Base-by-base conservation (phyloP, 1,140 invertebrate genomes). In the Metopolophium dirhodum region DNA sequence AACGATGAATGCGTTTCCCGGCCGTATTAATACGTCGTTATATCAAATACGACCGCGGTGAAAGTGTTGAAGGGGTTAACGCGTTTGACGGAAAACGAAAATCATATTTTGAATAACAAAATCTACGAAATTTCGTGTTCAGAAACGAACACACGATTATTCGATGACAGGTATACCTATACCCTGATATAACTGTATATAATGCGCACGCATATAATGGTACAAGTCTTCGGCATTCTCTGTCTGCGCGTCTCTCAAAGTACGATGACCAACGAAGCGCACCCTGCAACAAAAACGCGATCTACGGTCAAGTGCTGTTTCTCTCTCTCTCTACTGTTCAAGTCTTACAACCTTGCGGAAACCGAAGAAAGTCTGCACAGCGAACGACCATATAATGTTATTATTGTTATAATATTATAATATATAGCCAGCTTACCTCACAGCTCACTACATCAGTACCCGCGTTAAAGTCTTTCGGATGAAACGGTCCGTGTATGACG, bases 11-110 rank as follows among this genome's bases (percentile, higher is more conserved):
- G 45, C 45, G 35, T 61, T 90, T 88, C 49, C 47, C 47, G 3
- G 49, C 37, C 18, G 37, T 90, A 90, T 61, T 91, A 91, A 91
- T 77, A 61, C 61, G 61, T 91, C 90, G 61, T 91, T 91, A 68
- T 35, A 88, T 47, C 47, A 49, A 35, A 51, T 49, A 88, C n/a
- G 20, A 51, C 45, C 1, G 41, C 9, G 54, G 89, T 90, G 89
- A 90, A 90, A 90, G 89, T 45, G 89, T 61, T 68, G 51, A 45
- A 61, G 37, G 89, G 89, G 89, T 90, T 90, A 61, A 30, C 41
- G 20, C 86, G 7, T 35, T 88, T 51, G 47, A 51, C 47, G n/a
- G 45, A 51, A 88, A 51, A 88, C 7, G 30, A 88, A 88, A 51
- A 88, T 49, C 14, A 26, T 88, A 88, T 51, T 86, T 45, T 22